Evolutionary conservation across 2,888 invertebrate species (phyloP).

Genomic region (Cosmia pyralina): DNA sequence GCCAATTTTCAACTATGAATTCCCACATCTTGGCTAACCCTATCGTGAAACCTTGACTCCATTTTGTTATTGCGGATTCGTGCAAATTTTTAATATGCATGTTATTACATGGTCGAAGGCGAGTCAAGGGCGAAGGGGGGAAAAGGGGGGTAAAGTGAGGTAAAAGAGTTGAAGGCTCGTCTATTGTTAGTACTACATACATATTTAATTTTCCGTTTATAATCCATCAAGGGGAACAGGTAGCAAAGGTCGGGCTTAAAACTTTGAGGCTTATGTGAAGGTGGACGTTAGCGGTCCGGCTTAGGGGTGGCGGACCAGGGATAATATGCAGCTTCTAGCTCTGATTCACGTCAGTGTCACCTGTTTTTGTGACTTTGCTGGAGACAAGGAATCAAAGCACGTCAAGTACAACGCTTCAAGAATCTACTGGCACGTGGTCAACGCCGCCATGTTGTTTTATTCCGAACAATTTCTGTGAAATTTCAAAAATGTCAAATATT

Average conservation of each 20-base stretch:
- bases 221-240: conserved; percentile 46
- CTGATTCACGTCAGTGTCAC: conserved; percentile 21
- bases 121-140: conserved; percentile 41
- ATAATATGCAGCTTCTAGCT: conserved; percentile 30
- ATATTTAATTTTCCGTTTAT: conserved; percentile 54
- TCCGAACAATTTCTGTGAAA: not conserved
- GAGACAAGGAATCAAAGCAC: not conserved
- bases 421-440: too few relatives aligned
- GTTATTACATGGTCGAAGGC: conserved; percentile 42
- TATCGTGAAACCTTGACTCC: conserved; percentile 40
- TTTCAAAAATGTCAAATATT: not conserved
- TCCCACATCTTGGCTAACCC: conserved; percentile 27
- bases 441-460: not conserved
- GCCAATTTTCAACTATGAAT: conserved; percentile 34
- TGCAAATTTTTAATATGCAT: conserved; percentile 58
- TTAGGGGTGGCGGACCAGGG: conserved; percentile 40
- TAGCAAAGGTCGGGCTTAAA: conserved; percentile 42
- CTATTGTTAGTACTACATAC: conserved; percentile 46
- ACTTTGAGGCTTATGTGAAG: conserved; percentile 33
- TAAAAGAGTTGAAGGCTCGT: conserved; percentile 45
- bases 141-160: not conserved
- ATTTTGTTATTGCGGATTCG: conserved; percentile 50
- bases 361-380: not conserved
- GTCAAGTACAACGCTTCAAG: not conserved
- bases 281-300: conserved; percentile 35